Evolutionary conservation across 2,113 vertebrate species (phyloP).

Genomic region (Podilymbus podiceps): DNA sequence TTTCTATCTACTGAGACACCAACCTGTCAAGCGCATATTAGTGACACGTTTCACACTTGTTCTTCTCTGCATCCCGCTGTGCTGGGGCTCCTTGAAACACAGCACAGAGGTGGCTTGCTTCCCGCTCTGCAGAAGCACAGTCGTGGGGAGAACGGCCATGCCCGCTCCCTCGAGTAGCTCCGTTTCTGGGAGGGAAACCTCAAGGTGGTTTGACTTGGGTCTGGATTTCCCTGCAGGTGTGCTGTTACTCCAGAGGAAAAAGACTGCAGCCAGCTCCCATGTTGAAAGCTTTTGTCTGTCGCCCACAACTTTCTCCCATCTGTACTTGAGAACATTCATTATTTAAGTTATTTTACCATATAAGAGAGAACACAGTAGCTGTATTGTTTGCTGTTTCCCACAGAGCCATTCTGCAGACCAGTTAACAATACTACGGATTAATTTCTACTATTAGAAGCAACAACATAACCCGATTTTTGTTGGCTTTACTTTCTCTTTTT

Average conservation of each 20-base stretch:
- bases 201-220: neutral
- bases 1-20: neutral
- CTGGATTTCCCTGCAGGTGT: neutral
- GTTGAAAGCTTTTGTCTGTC: neutral
- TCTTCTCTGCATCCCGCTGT: neutral
- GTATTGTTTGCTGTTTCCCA: neutral
- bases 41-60: neutral
- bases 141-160: accelerated
- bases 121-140: neutral
- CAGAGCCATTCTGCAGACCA: neutral
- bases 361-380: neutral
- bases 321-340: neutral
- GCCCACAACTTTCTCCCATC: neutral
- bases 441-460: neutral
- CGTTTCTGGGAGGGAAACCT: neutral
- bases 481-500: neutral
- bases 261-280: neutral
- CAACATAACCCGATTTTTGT: neutral
- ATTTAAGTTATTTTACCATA: neutral
- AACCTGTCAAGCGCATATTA: neutral
- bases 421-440: neutral
- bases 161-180: accelerated
- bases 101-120: accelerated
- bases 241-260: neutral
- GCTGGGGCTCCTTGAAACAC: neutral